Evolutionary conservation across 2,888 invertebrate genomes (phyloP).

Genomic region (Andrena marginata): DNA sequence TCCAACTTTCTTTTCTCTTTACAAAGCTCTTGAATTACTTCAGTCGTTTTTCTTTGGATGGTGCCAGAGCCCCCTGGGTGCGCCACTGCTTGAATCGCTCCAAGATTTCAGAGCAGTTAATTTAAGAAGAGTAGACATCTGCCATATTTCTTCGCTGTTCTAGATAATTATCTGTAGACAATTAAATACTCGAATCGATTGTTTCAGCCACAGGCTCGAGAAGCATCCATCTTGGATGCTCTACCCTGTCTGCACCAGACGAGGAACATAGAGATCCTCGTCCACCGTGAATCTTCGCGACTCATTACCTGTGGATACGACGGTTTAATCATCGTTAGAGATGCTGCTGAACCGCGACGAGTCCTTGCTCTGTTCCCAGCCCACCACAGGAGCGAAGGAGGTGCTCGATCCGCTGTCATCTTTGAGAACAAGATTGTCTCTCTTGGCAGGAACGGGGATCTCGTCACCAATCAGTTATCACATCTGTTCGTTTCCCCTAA

Average conservation of each 20-base stretch:
- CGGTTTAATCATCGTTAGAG: slow-evolving; percentile 84
- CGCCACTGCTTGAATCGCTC: too few species aligned
- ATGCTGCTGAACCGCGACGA: slow-evolving; percentile 72
- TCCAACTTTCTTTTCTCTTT: too few species aligned
- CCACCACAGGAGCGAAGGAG: slow-evolving; percentile 85
- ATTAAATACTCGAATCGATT: background rate
- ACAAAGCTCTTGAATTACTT: too few species aligned
- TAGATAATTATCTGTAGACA: too few species aligned
- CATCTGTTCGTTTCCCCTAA: slow-evolving; percentile 25
- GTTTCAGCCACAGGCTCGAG: slow-evolving; percentile 68
- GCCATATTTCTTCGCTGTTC: too few species aligned
- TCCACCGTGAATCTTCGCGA: slow-evolving; percentile 69
- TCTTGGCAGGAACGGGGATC: slow-evolving; percentile 84
- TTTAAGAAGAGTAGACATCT: too few species aligned
- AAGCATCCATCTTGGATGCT: slow-evolving; percentile 58
- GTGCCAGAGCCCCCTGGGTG: too few species aligned
- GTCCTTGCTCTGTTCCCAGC: slow-evolving; percentile 78
- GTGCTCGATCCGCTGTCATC: slow-evolving; percentile 85
- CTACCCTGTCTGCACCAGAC: slow-evolving; percentile 83
- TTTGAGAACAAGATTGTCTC: slow-evolving; percentile 80
- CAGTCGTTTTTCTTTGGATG: too few species aligned
- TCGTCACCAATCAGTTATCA: slow-evolving; percentile 73
- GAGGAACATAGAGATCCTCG: slow-evolving; percentile 78
- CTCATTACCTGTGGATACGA: slow-evolving; percentile 84
- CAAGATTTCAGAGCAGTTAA: too few species aligned